Conservation (phyloP, 2,888 invertebrate genomes). For the Trichacis sp. region DNA sequence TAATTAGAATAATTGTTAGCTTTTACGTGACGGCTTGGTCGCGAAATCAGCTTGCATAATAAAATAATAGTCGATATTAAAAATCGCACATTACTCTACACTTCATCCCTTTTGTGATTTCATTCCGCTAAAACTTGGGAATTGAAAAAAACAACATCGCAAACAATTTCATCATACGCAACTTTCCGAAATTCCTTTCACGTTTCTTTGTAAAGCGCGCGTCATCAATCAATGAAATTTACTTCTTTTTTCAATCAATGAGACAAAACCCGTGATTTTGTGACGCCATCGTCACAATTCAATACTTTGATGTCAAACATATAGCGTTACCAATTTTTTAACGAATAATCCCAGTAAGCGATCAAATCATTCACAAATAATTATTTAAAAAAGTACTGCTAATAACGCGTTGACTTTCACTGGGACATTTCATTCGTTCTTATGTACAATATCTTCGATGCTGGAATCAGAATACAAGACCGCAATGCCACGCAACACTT, state of each 20-base stretch:
- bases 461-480: conserved; percentile 10
- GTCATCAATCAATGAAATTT: background rate
- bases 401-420: too few relatives aligned
- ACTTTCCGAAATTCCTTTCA: background rate
- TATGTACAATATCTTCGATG: conserved; percentile 19
- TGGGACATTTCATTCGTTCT: conserved; percentile 5
- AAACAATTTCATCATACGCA: background rate
- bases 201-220: background rate
- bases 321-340: background rate
- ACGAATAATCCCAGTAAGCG: background rate
- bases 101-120: background rate
- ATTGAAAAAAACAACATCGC: background rate
- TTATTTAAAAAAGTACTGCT: background rate
- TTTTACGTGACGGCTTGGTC: conserved; percentile 5
- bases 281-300: background rate
- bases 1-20: conserved; percentile 9
- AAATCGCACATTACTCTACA: conserved; percentile 1
- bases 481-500: conserved; percentile 44
- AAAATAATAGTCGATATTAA: conserved; percentile 20
- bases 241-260: background rate
- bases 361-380: background rate
- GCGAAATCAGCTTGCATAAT: conserved; percentile 19
- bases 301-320: background rate
- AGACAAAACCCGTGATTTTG: background rate
- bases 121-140: background rate